Base-by-base conservation (phyloP, 1,140 invertebrate genomes). In the Neodiprion virginianus region DNA sequence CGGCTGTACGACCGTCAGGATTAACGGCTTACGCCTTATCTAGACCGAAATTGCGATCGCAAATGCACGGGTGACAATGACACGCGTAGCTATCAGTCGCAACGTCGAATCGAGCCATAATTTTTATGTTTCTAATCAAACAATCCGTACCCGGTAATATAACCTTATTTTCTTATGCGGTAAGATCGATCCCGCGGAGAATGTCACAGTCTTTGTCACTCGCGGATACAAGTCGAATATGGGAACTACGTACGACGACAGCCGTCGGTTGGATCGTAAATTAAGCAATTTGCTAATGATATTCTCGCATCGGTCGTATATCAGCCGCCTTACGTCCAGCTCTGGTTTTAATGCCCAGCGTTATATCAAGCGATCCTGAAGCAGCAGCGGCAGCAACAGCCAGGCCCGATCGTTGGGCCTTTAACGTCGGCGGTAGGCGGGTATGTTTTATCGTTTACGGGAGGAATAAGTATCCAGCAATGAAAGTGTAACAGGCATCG, bases 281-380 rank as follows among this genome's bases (percentile, higher is more conserved):
- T 88, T 88, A 87, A 88, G 85, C 84, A 87, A 87, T 88, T 88
- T 86, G 80, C 83, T 88, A 87, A 88, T 86, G 87, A 88, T 87
- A 88, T 87, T 87, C 84, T 86, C 84, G 86, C 83, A 82, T 85
- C 83, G 83, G 80, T 86, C 85, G 82, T 87, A 84, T 86, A 87
- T 87, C 82, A 86, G 79, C 80, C 77, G 79, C 80, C 76, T 40
- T 40, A 81, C 79, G 81, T 84, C 80, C 79, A 78, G 81, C 80
- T 82, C 79, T 82, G 84, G 79, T 82, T 85, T 87, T 87, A 86
- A 84, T 86, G 82, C 76, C 83, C 53, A 61, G 53, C 53, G 11
- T 8, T 61, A 61, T 61, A 61, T 61, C 53, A 61, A 61, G 11
- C 53, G 53, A 61, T 61, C 53, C 53, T 17, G n/a, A 40, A 40